A percentile compares a stretch with the other conserved stretches of the same genome.
Evolutionary conservation across 2,888 invertebrate genomes (phyloP).

Genomic region (Frankliniella fusca): DNA sequence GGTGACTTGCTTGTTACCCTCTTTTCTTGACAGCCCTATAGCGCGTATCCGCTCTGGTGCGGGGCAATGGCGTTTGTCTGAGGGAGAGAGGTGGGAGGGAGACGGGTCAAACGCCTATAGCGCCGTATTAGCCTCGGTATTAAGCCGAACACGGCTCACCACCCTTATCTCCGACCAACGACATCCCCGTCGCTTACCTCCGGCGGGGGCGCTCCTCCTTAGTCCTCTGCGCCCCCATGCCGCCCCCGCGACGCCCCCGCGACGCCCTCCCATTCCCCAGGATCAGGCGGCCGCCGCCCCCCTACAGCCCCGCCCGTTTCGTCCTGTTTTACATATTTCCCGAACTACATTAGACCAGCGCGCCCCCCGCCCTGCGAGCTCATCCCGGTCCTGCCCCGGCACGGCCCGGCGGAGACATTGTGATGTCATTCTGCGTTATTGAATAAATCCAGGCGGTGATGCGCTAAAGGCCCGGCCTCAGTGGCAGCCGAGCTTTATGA

Average conservation of each 20-base stretch:
- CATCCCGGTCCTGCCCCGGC: too few relatives aligned
- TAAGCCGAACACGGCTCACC: background rate
- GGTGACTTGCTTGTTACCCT: background rate
- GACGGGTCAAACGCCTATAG: too few relatives aligned
- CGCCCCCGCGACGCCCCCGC: background rate
- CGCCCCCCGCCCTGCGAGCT: background rate
- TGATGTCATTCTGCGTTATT: conserved; percentile 20
- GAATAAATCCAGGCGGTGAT: background rate
- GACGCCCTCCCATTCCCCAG: background rate
- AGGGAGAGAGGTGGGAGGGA: too few relatives aligned
- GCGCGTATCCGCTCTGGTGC: too few relatives aligned
- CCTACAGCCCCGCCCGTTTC: background rate
- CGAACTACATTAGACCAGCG: conserved; percentile 19
- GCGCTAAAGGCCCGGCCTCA: background rate
- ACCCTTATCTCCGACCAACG: background rate
- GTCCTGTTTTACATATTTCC: conserved; percentile 20
- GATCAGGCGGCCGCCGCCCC: background rate
- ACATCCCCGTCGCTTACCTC: background rate
- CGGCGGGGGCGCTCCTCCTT: background rate
- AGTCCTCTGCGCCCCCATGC: background rate
- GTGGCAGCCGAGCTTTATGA: too few relatives aligned
- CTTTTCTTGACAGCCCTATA: too few relatives aligned
- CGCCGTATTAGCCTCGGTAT: background rate
- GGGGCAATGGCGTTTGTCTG: too few relatives aligned
- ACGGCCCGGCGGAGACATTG: background rate